Percentiles rank a stretch among this genome's conserved stretches.
phyloP scores from a whole-genome alignment of 1,140 invertebrate genomes.

The Bilobella aurantiaca region DNA sequence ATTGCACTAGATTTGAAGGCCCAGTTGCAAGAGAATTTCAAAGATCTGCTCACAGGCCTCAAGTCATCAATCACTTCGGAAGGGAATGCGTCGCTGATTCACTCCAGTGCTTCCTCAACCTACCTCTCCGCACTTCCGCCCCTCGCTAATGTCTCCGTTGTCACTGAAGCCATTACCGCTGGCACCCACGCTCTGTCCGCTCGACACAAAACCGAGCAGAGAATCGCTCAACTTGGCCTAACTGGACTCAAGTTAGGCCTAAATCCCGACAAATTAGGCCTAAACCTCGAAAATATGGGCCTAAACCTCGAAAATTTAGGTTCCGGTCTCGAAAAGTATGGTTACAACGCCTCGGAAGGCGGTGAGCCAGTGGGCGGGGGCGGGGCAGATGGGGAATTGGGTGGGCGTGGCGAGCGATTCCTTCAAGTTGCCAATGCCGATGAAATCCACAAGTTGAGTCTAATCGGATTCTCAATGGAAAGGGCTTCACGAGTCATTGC shows the following conservation, averaged over 20 bases:
- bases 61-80: background rate
- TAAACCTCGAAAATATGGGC: too few species aligned
- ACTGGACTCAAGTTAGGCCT: background rate
- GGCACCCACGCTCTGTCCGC: background rate
- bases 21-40: background rate
- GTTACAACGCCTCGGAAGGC: too few species aligned
- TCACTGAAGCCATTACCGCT: background rate
- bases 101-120: background rate
- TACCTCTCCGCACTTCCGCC: background rate
- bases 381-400: too few species aligned
- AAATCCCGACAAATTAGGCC: too few species aligned
- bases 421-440: too few species aligned
- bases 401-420: too few species aligned
- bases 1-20: constrained; percentile 48
- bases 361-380: too few species aligned
- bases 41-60: background rate
- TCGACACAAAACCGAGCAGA: background rate
- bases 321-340: too few species aligned
- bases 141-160: background rate
- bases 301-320: too few species aligned
- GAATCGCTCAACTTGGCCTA: background rate
- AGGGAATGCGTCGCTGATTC: background rate
- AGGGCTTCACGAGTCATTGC: background rate
- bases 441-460: background rate
- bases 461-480: constrained; percentile 3